A percentile compares a stretch with the other conserved stretches of the same genome.
Conservation (phyloP, 2,797 vertebrate genomes). For the Sebastiscus tertius region DNA sequence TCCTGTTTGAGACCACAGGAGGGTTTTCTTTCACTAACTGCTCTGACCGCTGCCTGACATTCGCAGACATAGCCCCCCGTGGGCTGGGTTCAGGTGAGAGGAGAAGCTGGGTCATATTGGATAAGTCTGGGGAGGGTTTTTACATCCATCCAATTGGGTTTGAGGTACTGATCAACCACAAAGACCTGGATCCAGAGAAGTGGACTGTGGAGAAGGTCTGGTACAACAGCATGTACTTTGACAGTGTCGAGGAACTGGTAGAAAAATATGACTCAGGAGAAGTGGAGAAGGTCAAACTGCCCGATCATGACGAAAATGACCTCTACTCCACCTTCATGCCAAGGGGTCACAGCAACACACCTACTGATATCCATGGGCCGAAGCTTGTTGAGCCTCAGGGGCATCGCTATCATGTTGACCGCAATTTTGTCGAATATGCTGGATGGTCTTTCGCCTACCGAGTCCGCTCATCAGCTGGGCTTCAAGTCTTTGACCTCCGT, state of each 20-base stretch:
- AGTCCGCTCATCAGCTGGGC: conserved; percentile 87
- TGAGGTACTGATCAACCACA: conserved; percentile 90
- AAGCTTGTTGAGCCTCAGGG: conserved; percentile 88
- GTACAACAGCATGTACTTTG: conserved; percentile 91
- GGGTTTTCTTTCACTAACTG: conserved; percentile 88
- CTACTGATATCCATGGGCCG: conserved; percentile 78
- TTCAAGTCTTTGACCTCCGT: conserved; percentile 91
- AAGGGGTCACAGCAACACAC: conserved; percentile 80
- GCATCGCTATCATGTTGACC: conserved; percentile 82
- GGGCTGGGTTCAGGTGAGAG: conserved; percentile 88
- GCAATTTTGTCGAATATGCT: conserved; percentile 87
- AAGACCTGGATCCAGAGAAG: conserved; percentile 74
- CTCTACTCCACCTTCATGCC: conserved; percentile 88
- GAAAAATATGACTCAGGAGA: conserved; percentile 77
- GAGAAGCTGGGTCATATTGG: conserved; percentile 89
- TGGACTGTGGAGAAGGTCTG: conserved; percentile 90
- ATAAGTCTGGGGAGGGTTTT: conserved; percentile 89
- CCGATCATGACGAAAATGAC: conserved; percentile 61
- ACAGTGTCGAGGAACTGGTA: conserved; percentile 85
- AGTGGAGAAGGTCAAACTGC: conserved; percentile 73
- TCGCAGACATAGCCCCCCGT: conserved; percentile 88
- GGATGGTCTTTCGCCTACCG: conserved; percentile 93
- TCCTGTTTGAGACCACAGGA: conserved; percentile 85
- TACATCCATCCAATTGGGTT: conserved; percentile 94
- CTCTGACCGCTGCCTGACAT: conserved; percentile 84